Base-by-base conservation (phyloP, 1,140 invertebrate species). In the Lutraria rhynchaena region DNA sequence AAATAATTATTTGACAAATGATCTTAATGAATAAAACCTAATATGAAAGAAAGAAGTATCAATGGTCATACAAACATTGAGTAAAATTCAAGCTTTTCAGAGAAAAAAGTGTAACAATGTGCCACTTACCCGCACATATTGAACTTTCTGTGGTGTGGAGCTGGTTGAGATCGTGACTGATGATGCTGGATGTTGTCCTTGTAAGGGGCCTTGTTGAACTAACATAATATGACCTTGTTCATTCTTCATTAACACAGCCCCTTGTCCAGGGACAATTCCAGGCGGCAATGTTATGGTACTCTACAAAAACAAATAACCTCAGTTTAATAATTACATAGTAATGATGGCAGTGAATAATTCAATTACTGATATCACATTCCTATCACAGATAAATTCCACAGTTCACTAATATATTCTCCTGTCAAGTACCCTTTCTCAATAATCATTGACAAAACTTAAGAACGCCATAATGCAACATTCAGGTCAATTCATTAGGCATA, bases 101-200 rank as follows among this genome's bases (percentile, higher is more conserved):
- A n/a, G 46, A 49, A 49, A 49, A 49, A 49, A 49, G n/a, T 13
- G 46, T 13, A 49, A 49, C 46, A 49, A 49, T 13, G 37, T 24
- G 61, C 53, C 7, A 57, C 78, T 37, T 81, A 81, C 78, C 78
- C 78, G 55, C 15, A 81, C 78, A 81, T 81, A 81, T 37, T 81
- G 78, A 33, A 81, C 67, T 29, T 81, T 81, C 22, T 73, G 78
- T 31, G 57, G 57, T 33, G 78, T 74, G 27, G 67, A 51, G 51
- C 67, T 73, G 44, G 55, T 63, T 70, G 77, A 71, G 37, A 81
- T 81, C n/a, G 60, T 61, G 0, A 74, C 70, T 15, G 78, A 31
- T 5, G 69, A 71, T 49, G 24, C 51, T 24, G 67, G 35, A 22
- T 73, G 57, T n/a, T 81, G 78, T 29, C 55, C 65, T 15, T 55